Evolutionary conservation across 2,113 vertebrate genomes (phyloP).

Genomic region (Xiphophorus hellerii): DNA sequence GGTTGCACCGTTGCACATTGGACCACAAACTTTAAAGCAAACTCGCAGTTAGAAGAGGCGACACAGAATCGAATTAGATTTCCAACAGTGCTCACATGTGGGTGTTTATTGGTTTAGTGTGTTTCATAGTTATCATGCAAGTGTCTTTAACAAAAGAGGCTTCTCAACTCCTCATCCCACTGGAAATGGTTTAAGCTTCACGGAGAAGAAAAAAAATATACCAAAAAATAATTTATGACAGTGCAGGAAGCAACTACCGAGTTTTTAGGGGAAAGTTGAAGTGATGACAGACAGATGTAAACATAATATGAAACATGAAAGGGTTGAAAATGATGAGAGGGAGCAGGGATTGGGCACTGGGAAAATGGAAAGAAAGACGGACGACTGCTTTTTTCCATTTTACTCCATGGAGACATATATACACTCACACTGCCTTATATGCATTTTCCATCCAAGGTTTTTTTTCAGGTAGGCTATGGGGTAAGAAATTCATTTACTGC

Average conservation of each 20-base stretch:
- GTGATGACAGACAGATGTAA: conserved; percentile 8
- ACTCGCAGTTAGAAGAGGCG: conserved; percentile 24
- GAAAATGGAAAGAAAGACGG: conserved; percentile 6
- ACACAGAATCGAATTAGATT: conserved; percentile 57
- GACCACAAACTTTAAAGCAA: conserved; percentile 54
- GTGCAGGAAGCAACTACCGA: conserved; percentile 25
- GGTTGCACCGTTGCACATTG: conserved; percentile 28
- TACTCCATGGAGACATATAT: conserved; percentile 43
- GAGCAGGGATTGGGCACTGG: neutral
- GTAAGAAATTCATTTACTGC: conserved; percentile 46
- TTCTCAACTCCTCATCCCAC: conserved; percentile 20
- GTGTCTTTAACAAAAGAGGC: conserved; percentile 40
- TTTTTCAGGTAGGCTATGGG: conserved; percentile 22
- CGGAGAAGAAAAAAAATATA: conserved; percentile 10
- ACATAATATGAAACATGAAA: neutral
- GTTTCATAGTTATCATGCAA: conserved; percentile 54
- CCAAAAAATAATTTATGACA: conserved; percentile 14
- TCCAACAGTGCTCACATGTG: conserved; percentile 37
- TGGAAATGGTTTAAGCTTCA: conserved; percentile 23
- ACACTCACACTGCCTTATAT: conserved; percentile 14
- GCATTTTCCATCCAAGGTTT: conserved; percentile 34
- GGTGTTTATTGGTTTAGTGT: conserved; percentile 54
- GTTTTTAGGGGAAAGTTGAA: neutral
- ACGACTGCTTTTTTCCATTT: conserved; percentile 37
- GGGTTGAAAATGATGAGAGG: neutral